Evolutionary conservation across 1,140 invertebrate species (phyloP).

Genomic region (Tetramorium parvispinum): DNA sequence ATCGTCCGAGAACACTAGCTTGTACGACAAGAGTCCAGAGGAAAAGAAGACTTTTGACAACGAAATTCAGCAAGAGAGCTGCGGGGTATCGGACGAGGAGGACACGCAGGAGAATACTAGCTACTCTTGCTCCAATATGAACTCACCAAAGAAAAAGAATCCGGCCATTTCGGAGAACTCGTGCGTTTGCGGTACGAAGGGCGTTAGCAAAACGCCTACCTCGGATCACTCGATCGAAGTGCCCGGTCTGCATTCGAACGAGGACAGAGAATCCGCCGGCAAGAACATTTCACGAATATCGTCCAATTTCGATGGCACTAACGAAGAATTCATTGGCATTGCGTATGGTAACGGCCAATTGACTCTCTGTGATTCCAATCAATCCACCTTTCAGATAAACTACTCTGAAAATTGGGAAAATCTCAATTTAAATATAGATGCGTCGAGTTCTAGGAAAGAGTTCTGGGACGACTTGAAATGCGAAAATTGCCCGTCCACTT

Average conservation of each 20-base stretch:
- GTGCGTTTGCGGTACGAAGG: constrained; percentile 77
- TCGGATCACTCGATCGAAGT: constrained; percentile 70
- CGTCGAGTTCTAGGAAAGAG: constrained; percentile 77
- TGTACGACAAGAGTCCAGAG: constrained; percentile 86
- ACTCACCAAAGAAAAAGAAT: constrained; percentile 78
- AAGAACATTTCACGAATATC: constrained; percentile 79
- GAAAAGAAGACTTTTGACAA: constrained; percentile 82
- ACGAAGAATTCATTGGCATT: constrained; percentile 82
- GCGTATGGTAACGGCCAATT: constrained; percentile 83
- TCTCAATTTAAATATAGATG: constrained; percentile 82
- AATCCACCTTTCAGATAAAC: constrained; percentile 81
- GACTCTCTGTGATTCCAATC: constrained; percentile 82
- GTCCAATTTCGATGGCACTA: constrained; percentile 80
- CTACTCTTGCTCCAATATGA: constrained; percentile 83
- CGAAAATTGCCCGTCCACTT: constrained; percentile 82
- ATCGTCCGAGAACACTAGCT: constrained; percentile 88
- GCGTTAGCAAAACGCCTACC: constrained; percentile 40
- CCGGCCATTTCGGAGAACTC: constrained; percentile 76
- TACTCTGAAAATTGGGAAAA: constrained; percentile 85
- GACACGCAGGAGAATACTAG: constrained; percentile 80
- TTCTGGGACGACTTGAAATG: constrained; percentile 84
- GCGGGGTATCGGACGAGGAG: constrained; percentile 66
- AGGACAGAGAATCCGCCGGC: constrained; percentile 11
- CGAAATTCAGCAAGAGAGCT: constrained; percentile 71
- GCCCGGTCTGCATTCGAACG: constrained; percentile 38